Evolutionary conservation across 2,888 invertebrate species (phyloP).

Genomic region (Chrysotoxum bicinctum): DNA sequence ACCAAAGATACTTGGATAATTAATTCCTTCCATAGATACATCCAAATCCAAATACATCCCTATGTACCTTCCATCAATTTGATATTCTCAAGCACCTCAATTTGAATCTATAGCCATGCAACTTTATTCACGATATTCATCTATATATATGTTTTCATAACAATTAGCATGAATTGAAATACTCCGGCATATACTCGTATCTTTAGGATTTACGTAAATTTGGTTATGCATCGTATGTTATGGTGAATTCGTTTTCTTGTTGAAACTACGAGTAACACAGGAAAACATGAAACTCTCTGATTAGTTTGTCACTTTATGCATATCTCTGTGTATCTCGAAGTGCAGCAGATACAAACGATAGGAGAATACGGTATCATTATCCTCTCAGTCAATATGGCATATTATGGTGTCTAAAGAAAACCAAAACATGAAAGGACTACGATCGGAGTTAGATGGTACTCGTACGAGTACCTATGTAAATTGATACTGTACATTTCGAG

Average conservation of each 20-base stretch:
- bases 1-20: neutral
- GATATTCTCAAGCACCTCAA: neutral
- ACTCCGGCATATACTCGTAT: neutral
- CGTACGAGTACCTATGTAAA: too few relatives aligned
- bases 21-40: neutral
- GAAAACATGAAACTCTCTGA: constrained; percentile 45
- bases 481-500: neutral
- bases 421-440: neutral
- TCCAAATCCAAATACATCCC: neutral
- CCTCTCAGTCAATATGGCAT: neutral
- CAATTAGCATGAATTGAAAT: constrained; percentile 4
- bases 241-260: constrained; percentile 48
- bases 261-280: constrained; percentile 32
- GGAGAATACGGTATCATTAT: neutral
- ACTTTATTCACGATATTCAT: neutral
- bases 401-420: neutral
- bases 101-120: neutral
- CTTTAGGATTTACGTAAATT: constrained; percentile 20
- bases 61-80: neutral
- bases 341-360: neutral
- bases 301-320: constrained; percentile 22
- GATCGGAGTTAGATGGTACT: neutral
- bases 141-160: neutral
- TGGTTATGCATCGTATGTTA: constrained; percentile 5
- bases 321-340: neutral